These are phyloP conservation scores for Prorops nasuta DNA, from an alignment of 1,140 invertebrate species.

Conservation along the genomic window DNA sequence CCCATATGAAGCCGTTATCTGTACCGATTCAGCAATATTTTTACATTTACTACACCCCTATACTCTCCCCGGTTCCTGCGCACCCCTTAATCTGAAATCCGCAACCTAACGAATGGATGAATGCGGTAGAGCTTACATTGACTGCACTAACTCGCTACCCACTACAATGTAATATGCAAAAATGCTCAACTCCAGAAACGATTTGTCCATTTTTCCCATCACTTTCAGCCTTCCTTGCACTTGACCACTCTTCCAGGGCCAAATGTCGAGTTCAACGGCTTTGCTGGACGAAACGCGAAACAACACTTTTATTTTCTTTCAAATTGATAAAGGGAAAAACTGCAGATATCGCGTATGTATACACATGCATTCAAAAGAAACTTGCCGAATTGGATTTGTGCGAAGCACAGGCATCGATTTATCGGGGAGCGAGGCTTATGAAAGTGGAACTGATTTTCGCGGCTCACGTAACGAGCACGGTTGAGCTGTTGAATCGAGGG, in stretches of 20 bases:
- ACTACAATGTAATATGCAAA: too few relatives aligned
- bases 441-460: slow-evolving; percentile 45
- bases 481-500: slow-evolving; percentile 41
- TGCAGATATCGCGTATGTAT: too few relatives aligned
- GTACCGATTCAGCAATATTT: slow-evolving; percentile 50
- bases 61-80: slow-evolving; percentile 16
- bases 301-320: too few relatives aligned
- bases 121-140: slow-evolving; percentile 32
- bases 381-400: background rate
- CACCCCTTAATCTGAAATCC: slow-evolving; percentile 40
- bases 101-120: slow-evolving; percentile 43
- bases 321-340: too few relatives aligned
- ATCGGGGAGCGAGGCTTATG: slow-evolving; percentile 29
- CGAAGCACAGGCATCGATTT: slow-evolving; percentile 20
- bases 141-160: slow-evolving; percentile 12
- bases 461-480: slow-evolving; percentile 43
- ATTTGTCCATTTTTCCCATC: too few relatives aligned
- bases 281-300: too few relatives aligned
- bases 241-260: too few relatives aligned
- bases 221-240: too few relatives aligned
- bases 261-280: too few relatives aligned
- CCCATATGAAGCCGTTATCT: slow-evolving; percentile 47
- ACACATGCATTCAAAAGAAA: background rate
- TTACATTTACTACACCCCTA: slow-evolving; percentile 38
- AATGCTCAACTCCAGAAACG: too few relatives aligned